These are phyloP conservation scores for Phasianus colchicus DNA, from an alignment of 2,113 vertebrate species.

Conservation along the genomic window DNA sequence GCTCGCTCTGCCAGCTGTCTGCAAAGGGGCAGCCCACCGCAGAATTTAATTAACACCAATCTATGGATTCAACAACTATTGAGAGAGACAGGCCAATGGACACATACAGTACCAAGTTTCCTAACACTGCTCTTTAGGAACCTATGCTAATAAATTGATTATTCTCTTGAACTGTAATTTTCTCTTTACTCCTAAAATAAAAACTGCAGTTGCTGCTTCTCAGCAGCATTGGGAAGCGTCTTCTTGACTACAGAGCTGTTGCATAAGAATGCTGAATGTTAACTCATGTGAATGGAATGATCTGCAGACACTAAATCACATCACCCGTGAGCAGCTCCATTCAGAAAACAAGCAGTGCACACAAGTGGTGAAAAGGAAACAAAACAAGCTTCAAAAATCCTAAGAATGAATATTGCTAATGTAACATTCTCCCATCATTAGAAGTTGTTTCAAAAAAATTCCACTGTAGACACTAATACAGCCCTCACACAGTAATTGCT, in stretches of 20 bases:
- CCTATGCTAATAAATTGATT: background rate
- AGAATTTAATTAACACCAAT: background rate
- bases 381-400: background rate
- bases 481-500: background rate
- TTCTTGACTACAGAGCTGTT: constrained; percentile 5
- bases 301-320: background rate
- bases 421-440: rapidly evolving
- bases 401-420: background rate
- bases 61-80: background rate
- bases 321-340: background rate
- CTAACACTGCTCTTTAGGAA: background rate
- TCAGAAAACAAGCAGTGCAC: background rate
- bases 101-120: background rate
- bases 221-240: background rate
- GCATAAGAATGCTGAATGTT: background rate
- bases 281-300: constrained; percentile 25
- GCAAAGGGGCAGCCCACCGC: background rate
- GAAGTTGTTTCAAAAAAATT: background rate
- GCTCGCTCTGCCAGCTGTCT: background rate
- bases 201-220: background rate
- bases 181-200: background rate
- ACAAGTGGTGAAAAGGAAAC: rapidly evolving
- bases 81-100: background rate
- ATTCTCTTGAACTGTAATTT: background rate
- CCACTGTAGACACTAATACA: background rate